A percentile compares a stretch with the other conserved stretches of the same genome.
These are phyloP conservation scores for Darevskia nairensis DNA, from an alignment of 2,797 vertebrate species.

Conservation along the genomic window DNA sequence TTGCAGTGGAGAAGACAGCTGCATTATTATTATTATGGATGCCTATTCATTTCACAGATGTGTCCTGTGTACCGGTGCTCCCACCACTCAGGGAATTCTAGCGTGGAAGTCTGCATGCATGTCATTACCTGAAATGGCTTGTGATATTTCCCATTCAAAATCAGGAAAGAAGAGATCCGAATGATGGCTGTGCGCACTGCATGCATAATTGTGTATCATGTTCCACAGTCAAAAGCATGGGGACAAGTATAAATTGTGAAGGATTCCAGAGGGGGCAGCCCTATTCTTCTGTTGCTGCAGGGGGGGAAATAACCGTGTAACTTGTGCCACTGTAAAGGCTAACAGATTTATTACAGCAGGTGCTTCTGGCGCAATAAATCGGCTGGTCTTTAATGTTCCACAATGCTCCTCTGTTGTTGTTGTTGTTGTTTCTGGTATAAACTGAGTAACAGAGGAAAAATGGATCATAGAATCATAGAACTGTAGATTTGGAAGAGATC, in stretches of 20 bases:
- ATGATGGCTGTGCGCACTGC: background rate
- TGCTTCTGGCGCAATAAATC: background rate
- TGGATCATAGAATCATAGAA: background rate
- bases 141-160: background rate
- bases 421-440: background rate
- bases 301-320: background rate
- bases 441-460: background rate
- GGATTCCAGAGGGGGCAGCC: background rate
- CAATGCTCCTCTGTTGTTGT: background rate
- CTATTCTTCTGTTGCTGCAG: background rate
- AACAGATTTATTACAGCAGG: background rate
- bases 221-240: conserved; percentile 3
- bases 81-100: background rate
- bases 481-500: no score
- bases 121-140: background rate
- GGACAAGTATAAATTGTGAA: background rate
- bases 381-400: background rate
- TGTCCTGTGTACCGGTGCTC: background rate
- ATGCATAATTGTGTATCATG: background rate
- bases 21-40: no score
- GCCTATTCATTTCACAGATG: background rate
- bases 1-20: background rate
- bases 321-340: background rate
- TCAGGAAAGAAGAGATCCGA: background rate
- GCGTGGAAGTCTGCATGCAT: background rate